Base-by-base conservation (phyloP, 1,140 invertebrate species). In the Pristionchus pacificus region DNA sequence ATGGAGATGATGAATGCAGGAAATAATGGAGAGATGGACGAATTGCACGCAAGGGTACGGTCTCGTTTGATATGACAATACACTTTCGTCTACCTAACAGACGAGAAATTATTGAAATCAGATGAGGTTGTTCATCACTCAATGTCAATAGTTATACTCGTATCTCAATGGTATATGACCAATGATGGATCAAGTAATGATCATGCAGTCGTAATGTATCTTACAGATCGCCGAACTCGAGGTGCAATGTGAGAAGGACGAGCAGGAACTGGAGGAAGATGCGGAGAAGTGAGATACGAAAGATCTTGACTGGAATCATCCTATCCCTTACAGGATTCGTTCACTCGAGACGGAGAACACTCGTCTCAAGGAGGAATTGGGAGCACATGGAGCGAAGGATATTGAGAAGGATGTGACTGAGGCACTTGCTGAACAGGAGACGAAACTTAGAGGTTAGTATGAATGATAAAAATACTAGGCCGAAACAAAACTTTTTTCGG, bases 331-430 rank as follows among this genome's bases (percentile, higher is more conserved):
- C 3, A 32, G 60, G 33, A 60, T 31, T 33, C 2, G 19, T 28
- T 30, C 38, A 70, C 67, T 68, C 19, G 61, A 68, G 60, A 29
- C 28, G 59, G n/a, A 60, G 65, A 77, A 38, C 58, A 49, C 29
- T 58, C 61, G n/a, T 2, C 32, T 62, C 27, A 2, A 67, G 58
- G 31, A 60, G 13, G 79, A 80, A 57, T 32, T 78, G 64, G 60
- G 65, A 32, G 28, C 69, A 24, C 27, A 72, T 32, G 78, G 68
- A 32, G 69, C 66, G 14, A 62, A 75, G 27, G 60, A 68, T n/a
- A 32, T 57, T 75, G 24, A 19, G 67, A 68, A 59, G 74, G 15
- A 70, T 2, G 32, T 33, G 33, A 49, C 38, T 33, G 29, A 31
- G 75, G 64, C 29, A 77, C 0, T 32, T 63, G 14, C 71, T 25